A percentile compares a stretch with the other conserved stretches of the same genome.
Conservation (phyloP, 2,888 invertebrate species). For the Folsomia candida region DNA sequence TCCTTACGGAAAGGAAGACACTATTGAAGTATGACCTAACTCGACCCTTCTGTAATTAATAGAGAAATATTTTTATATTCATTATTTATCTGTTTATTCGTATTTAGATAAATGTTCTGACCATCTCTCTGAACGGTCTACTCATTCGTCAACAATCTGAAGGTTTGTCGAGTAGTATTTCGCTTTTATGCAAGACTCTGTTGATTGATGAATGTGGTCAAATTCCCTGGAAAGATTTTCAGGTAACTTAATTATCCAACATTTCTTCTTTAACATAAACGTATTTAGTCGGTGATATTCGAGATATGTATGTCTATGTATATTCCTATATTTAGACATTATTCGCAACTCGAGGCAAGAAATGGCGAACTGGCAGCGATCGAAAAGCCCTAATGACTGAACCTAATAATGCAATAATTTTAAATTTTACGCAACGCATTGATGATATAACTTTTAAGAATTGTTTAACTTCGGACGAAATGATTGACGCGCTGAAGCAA, state of each 20-base stretch:
- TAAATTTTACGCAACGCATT: constrained; percentile 38
- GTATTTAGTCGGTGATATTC: no score
- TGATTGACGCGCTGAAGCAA: constrained; percentile 2
- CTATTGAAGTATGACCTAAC: constrained; percentile 3
- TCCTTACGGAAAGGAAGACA: constrained; percentile 8
- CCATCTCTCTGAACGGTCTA: constrained; percentile 70
- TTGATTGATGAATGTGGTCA: constrained; percentile 78
- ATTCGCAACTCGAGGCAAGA: constrained; percentile 42
- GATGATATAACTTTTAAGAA: constrained; percentile 37
- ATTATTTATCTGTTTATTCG: constrained; percentile 19
- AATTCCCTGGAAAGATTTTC: constrained; percentile 92
- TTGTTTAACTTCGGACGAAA: constrained; percentile 23
- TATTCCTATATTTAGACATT: constrained; percentile 30
- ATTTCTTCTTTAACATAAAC: no score
- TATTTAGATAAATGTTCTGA: constrained; percentile 59
- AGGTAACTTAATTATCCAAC: constrained; percentile 63
- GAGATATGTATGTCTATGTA: neutral
- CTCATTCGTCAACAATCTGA: constrained; percentile 71
- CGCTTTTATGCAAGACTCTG: constrained; percentile 69
- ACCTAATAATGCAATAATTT: constrained; percentile 3
- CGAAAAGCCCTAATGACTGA: neutral
- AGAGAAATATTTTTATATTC: constrained; percentile 14
- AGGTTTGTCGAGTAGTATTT: constrained; percentile 66
- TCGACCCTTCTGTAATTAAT: constrained; percentile 30
- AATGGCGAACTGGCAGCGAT: constrained; percentile 22